A percentile compares a stretch with the other conserved stretches of the same genome.
Conservation (phyloP, 1,140 invertebrate genomes). For the Philotrypesis tridentata region DNA sequence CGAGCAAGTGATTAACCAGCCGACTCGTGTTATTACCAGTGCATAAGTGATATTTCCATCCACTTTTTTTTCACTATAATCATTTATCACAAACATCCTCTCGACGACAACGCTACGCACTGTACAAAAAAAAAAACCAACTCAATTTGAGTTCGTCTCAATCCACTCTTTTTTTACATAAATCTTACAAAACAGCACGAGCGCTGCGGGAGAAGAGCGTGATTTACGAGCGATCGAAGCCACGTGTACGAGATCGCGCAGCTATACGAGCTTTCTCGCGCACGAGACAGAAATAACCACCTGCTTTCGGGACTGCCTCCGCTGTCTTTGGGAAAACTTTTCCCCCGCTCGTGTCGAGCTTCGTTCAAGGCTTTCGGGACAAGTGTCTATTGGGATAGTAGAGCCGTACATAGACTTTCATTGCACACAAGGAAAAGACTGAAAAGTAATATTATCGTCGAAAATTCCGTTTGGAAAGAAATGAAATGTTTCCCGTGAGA, state of each 20-base stretch:
- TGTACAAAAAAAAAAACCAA: background rate
- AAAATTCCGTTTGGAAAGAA: too few relatives aligned
- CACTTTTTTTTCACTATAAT: too few relatives aligned
- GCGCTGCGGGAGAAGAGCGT: constrained; percentile 2
- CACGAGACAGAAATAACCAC: constrained; percentile 39
- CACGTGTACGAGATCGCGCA: background rate
- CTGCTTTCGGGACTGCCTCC: constrained; percentile 13
- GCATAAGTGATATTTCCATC: background rate
- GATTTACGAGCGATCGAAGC: constrained; percentile 10
- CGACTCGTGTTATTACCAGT: background rate
- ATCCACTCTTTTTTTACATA: background rate
- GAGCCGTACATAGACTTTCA: too few relatives aligned
- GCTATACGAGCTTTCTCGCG: background rate
- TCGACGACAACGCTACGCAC: background rate
- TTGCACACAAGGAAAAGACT: too few relatives aligned
- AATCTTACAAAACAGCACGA: background rate
- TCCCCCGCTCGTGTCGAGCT: background rate
- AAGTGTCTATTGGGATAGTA: background rate
- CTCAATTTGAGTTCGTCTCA: background rate
- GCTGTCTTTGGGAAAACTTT: background rate
- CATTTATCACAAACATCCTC: background rate
- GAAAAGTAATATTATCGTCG: too few relatives aligned
- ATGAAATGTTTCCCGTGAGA: too few relatives aligned
- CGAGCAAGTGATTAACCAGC: too few relatives aligned
- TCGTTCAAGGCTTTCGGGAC: background rate